Base-by-base conservation (phyloP, 64 coral and sea anemone genomes). In the Porites lutea region DNA sequence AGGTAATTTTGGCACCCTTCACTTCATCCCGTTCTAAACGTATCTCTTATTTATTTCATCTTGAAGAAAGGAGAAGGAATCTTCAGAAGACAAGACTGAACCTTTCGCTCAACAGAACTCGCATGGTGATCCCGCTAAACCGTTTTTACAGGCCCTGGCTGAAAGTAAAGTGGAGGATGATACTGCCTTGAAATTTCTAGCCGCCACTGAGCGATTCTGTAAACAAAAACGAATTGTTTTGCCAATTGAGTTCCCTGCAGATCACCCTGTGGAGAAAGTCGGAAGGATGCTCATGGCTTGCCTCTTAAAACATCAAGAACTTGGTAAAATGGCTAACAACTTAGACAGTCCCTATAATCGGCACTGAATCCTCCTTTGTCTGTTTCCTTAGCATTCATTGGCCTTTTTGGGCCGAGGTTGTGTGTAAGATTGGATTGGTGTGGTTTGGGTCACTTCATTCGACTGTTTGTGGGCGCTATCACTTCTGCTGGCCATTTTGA, bases 181-280 rank as follows among this genome's bases (percentile, higher is more conserved):
- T 68, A 70, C 65, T 13, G 94, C 92, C 2, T 73, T 94, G 49
- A 99, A 94, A 59, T 99, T 99, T 58, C 85, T 99, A 3, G 72
- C 94, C 69, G 82, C 91, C 37, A 67, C 91, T 52, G 91, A 99
- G 64, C 94, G 97, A 44, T 99, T 90, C 74, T 99, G 93, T 70
- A 88, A 90, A 15, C 91, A 96, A 15, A 99, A 99, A 64, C 88
- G 97, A 5, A 75, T 94, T 62, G 91, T 96, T 48, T 73, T 99
- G 59, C 97, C 94, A 18, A 81, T 99, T 19, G 97, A 99, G n/a
- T 99, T 99, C 76, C 88, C 92, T 81, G 88, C 91, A 74, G 97
- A 99, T 86, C 97, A 99, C 64, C 97, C 97, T 2, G 94, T 99
- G 13, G 97, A 99, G 91, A 96, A 96, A 46, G 94, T 88, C 52